Percentiles rank a stretch among this genome's conserved stretches.
Conservation (phyloP, 2,888 invertebrate genomes). For the Acleris emargana region DNA sequence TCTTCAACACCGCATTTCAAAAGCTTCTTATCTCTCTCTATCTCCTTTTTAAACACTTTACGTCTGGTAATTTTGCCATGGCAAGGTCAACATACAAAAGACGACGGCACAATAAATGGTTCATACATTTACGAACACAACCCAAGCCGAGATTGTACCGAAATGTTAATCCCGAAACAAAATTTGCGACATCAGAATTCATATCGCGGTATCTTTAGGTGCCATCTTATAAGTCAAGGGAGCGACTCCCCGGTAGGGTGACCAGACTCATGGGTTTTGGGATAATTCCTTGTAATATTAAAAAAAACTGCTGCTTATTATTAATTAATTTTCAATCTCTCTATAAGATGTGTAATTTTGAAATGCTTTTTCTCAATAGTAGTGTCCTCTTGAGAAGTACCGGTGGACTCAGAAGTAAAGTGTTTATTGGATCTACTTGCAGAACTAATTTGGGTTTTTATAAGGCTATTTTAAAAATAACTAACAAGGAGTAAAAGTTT, state of each 20-base stretch:
- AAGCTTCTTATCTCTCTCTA: too few relatives aligned
- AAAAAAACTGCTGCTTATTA: too few relatives aligned
- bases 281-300: slow-evolving; percentile 6
- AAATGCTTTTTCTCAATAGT: too few relatives aligned
- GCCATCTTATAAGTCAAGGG: slow-evolving; percentile 44
- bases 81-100: neutral
- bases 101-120: neutral
- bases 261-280: neutral
- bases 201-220: slow-evolving; percentile 51
- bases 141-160: slow-evolving; percentile 32
- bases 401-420: too few relatives aligned
- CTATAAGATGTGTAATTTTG: too few relatives aligned
- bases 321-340: too few relatives aligned
- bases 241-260: slow-evolving; percentile 32
- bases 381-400: too few relatives aligned
- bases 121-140: slow-evolving; percentile 19
- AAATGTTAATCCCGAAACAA: slow-evolving; percentile 45
- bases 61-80: neutral
- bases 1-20: too few relatives aligned
- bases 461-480: too few relatives aligned
- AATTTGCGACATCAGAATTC: slow-evolving; percentile 55
- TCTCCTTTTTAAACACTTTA: neutral
- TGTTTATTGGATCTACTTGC: too few relatives aligned
- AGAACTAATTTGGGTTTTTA: too few relatives aligned
- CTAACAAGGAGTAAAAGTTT: too few relatives aligned